Evolutionary conservation across 2,888 invertebrate genomes (phyloP).

Genomic region (Clitarchus hookeri): DNA sequence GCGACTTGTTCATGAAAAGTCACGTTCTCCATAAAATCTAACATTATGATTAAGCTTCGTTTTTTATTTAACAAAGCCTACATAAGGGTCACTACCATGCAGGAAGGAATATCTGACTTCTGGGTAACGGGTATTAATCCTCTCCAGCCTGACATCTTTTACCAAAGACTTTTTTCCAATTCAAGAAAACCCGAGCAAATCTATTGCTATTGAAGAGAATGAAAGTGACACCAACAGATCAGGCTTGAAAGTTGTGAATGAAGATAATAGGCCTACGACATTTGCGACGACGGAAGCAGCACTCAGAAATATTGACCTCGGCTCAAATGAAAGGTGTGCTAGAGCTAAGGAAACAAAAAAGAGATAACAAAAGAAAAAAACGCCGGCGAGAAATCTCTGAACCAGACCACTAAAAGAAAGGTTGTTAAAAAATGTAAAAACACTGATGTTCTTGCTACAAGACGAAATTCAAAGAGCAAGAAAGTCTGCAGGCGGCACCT

Average conservation of each 20-base stretch:
- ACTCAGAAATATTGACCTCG: no score
- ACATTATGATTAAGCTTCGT: slow-evolving; percentile 17
- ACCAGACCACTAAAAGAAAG: no score
- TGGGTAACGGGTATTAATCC: no score
- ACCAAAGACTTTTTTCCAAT: not conserved
- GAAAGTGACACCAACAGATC: not conserved
- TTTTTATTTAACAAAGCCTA: slow-evolving; percentile 33
- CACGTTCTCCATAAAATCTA: slow-evolving; percentile 25
- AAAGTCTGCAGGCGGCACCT: no score
- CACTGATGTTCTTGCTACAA: no score
- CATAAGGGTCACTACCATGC: slow-evolving; percentile 19
- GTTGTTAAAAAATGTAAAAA: no score
- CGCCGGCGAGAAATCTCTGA: no score
- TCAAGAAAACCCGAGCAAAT: not conserved
- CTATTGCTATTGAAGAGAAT: not conserved
- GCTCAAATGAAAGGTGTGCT: no score
- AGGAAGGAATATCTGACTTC: slow-evolving; percentile 6
- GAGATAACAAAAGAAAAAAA: no score
- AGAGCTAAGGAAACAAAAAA: no score
- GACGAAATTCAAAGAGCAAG: no score
- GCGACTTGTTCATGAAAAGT: slow-evolving; percentile 31
- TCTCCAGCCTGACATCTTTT: not conserved
- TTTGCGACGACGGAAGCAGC: not conserved
- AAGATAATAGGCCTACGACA: not conserved
- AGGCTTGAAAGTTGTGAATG: not conserved